A percentile compares a stretch with the other conserved stretches of the same genome.
Evolutionary conservation across 2,113 vertebrate genomes (phyloP).

Genomic region (Pleuronectes platessa): DNA sequence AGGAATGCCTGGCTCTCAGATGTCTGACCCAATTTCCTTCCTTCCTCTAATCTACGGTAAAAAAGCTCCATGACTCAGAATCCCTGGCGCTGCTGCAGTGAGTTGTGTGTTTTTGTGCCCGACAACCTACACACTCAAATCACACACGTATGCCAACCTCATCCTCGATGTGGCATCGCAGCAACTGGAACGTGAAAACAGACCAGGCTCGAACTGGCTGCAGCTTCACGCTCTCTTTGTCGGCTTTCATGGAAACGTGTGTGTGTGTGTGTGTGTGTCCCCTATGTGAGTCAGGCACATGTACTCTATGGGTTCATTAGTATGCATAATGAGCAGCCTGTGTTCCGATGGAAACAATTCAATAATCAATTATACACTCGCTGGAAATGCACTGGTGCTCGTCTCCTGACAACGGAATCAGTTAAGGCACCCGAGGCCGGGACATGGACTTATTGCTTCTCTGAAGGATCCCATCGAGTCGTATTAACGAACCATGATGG

Average conservation of each 20-base stretch:
- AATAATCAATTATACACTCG: slow-evolving; percentile 64
- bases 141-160: not conserved
- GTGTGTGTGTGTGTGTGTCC: slow-evolving; percentile 14
- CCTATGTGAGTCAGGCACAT: not conserved
- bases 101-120: not conserved
- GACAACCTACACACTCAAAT: not conserved
- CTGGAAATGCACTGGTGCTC: slow-evolving; percentile 40
- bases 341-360: slow-evolving; percentile 43
- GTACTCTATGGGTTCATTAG: slow-evolving; percentile 33
- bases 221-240: slow-evolving; percentile 8
- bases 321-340: slow-evolving; percentile 42
- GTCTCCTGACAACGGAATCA: slow-evolving; percentile 48
- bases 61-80: slow-evolving; percentile 30
- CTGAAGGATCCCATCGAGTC: not conserved
- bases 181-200: slow-evolving; percentile 7
- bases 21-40: slow-evolving; percentile 74
- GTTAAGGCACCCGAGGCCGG: not conserved
- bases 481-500: not conserved
- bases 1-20: slow-evolving; percentile 59
- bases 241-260: not conserved
- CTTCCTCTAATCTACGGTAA: slow-evolving; percentile 55
- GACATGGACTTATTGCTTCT: not conserved
- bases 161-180: not conserved
- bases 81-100: not conserved
- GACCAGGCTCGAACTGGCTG: not conserved